Percentiles rank a stretch among this genome's conserved stretches.
These are phyloP conservation scores for Anthonomus grandis DNA, from an alignment of 1,140 invertebrate species.

Conservation along the genomic window DNA sequence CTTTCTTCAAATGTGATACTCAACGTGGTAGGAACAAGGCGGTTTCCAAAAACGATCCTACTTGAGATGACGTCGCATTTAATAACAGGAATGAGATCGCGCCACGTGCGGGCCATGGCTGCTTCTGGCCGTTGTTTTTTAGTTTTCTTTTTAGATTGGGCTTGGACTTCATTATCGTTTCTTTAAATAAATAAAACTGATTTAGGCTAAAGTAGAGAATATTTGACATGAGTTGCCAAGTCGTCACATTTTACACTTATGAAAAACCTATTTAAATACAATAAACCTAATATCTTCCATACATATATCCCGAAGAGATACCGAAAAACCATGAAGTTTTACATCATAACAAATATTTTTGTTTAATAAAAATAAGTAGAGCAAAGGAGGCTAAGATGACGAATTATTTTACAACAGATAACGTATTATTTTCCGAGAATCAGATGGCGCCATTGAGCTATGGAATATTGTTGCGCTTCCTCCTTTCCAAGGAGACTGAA, in stretches of 20 bases:
- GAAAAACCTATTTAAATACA: too few relatives aligned
- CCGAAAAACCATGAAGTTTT: too few relatives aligned
- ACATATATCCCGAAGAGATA: too few relatives aligned
- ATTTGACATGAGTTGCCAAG: background rate
- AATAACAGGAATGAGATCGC: conserved; percentile 95
- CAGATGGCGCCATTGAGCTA: too few relatives aligned
- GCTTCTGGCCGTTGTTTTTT: conserved; percentile 68
- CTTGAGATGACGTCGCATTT: conserved; percentile 91
- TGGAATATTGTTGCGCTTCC: too few relatives aligned
- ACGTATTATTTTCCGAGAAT: too few relatives aligned
- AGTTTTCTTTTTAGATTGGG: conserved; percentile 45
- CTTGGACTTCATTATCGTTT: conserved; percentile 29
- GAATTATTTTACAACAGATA: too few relatives aligned
- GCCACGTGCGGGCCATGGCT: conserved; percentile 82
- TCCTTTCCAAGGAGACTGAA: too few relatives aligned
- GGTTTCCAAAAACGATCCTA: conserved; percentile 94
- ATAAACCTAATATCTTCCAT: too few relatives aligned
- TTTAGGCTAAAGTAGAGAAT: conserved; percentile 1
- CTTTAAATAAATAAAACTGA: conserved; percentile 11
- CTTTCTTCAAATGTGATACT: conserved; percentile 92
- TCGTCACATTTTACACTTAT: background rate
- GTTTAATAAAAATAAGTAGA: too few relatives aligned
- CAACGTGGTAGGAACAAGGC: conserved; percentile 87
- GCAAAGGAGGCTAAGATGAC: too few relatives aligned
- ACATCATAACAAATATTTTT: too few relatives aligned